phyloP scores from a whole-genome alignment of 2,113 vertebrate species.

The Phoenicopterus ruber region DNA sequence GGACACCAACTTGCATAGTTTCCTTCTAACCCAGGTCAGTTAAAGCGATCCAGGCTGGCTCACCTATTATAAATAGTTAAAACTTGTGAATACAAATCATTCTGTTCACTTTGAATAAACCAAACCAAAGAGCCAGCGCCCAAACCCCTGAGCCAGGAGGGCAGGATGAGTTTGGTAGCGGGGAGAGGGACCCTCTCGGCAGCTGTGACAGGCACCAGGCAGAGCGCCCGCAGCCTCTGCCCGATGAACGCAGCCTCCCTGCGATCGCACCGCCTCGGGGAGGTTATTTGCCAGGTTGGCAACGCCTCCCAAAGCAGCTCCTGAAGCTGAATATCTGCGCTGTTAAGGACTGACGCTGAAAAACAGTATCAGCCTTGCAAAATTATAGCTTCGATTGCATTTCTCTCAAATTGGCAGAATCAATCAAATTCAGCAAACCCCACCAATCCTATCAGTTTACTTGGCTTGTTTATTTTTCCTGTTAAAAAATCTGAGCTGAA shows the following conservation, averaged over 20 bases:
- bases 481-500: not conserved
- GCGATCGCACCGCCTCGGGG: accelerated
- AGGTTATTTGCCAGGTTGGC: not conserved
- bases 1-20: accelerated
- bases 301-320: not conserved
- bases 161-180: not conserved
- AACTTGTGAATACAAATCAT: not conserved
- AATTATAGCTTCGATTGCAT: not conserved
- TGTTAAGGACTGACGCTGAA: not conserved
- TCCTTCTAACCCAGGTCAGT: not conserved
- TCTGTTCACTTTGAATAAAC: not conserved
- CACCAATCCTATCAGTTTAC: not conserved
- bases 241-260: not conserved
- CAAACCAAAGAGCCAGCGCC: not conserved
- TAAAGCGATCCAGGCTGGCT: not conserved
- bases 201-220: not conserved
- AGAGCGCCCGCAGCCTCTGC: accelerated
- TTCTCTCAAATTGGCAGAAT: not conserved
- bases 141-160: not conserved
- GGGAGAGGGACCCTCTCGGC: not conserved
- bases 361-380: not conserved
- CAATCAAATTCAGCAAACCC: not conserved
- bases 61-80: not conserved
- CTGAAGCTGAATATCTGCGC: not conserved
- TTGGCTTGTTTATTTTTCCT: not conserved